Conservation (phyloP, 2,888 invertebrate genomes). For the Achlya flavicornis region DNA sequence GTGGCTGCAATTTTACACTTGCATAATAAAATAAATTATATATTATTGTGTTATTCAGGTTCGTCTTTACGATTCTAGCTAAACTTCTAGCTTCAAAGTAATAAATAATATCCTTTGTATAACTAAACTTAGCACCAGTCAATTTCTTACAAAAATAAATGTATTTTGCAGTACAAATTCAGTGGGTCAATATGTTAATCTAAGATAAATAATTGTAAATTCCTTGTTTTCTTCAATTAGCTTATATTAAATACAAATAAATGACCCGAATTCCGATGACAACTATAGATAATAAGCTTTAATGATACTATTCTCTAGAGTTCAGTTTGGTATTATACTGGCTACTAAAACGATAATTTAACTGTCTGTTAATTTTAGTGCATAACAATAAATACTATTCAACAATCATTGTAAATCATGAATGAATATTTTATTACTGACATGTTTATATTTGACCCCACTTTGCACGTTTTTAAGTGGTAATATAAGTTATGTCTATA, state of each 20-base stretch:
- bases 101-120: neutral
- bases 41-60: slow-evolving; percentile 10
- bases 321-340: too few species aligned
- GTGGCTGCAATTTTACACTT: slow-evolving; percentile 34
- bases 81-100: too few species aligned
- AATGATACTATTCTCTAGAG: too few species aligned
- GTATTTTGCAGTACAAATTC: too few species aligned
- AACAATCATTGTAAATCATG: neutral
- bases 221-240: too few species aligned
- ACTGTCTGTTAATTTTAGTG: neutral
- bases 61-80: neutral
- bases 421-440: neutral
- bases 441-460: neutral
- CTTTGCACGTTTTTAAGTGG: neutral
- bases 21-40: slow-evolving; percentile 19
- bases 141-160: too few species aligned
- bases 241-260: too few species aligned
- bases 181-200: too few species aligned
- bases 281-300: too few species aligned
- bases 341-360: too few species aligned
- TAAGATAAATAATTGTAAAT: too few species aligned
- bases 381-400: neutral
- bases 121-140: neutral
- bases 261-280: too few species aligned
- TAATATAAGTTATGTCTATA: neutral